Evolutionary conservation across 2,797 vertebrate species (phyloP), one percentile per base, ranked within the genome.

Genomic region (Gallinago nigripennis): DNA sequence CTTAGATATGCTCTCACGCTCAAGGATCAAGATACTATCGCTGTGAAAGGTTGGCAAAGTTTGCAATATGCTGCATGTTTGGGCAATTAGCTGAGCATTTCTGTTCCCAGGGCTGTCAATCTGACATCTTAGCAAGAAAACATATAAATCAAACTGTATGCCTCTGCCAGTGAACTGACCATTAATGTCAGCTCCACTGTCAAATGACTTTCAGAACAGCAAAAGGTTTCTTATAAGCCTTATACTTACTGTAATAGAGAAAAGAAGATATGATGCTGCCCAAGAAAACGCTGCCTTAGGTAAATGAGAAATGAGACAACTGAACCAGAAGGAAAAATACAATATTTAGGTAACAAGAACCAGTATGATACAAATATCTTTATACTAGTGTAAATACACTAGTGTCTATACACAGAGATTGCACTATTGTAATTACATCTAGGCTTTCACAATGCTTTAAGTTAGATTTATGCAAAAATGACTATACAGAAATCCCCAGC

Each of bases 71-170:
- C 91, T 94, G 83, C 90, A 65, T 80, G 81, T 94, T 90, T 92
- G 90, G 92, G 75, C 86, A 96, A 81, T 90, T 91, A 93, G 69
- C 79, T 68, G 61, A 91, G 71, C 33, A 92, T 85, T 96, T 92
- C 61, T 92, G 86, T 94, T 95, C 94, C 90, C 78, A 96, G 70
- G 83, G 77, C 77, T 94, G 85, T 90, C 94, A 94, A 28, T 93
- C 68, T 91, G 71, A 90, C 88, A 75, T 76, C 19, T 84, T 35
- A 80, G 91, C 64, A 92, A 76, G 80, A 92, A 95, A 96, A 92
- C 68, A 90, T 39, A 95, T 91, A 94, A 92, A 96, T 88, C 88
- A 92, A 94, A 92, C 28, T 1, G 20, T 78, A 86, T 16, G 78
- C 35, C 46, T 79, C 65, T 75, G 75, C 65, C 69, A 91, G 66